Percentiles rank a stretch among this genome's conserved stretches.
Conservation (phyloP, 2,888 invertebrate genomes). For the Aleiodes leptofemur region DNA sequence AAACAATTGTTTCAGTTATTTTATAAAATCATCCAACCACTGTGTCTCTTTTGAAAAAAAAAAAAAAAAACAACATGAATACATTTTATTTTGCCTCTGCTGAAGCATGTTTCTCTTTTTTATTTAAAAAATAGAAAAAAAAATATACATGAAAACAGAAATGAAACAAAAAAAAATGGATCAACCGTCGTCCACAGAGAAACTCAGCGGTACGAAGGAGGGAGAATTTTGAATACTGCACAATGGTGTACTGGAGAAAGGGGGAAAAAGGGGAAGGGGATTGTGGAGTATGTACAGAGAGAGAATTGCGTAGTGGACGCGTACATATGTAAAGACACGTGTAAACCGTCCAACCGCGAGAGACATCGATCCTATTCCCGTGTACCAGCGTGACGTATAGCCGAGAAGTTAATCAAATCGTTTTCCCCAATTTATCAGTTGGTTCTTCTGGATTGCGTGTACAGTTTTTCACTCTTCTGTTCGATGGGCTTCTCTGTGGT, state of each 20-base stretch:
- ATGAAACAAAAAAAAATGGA: slow-evolving; percentile 2
- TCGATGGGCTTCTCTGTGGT: no score
- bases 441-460: slow-evolving; percentile 24
- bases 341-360: slow-evolving; percentile 61
- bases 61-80: not conserved
- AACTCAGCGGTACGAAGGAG: slow-evolving; percentile 2
- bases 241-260: not conserved
- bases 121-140: slow-evolving; percentile 5
- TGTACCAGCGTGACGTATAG: slow-evolving; percentile 60
- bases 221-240: slow-evolving; percentile 29
- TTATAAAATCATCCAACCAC: slow-evolving; percentile 2
- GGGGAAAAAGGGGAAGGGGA: slow-evolving; percentile 12
- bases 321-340: slow-evolving; percentile 59
- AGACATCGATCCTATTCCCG: slow-evolving; percentile 55
- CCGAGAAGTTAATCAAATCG: slow-evolving; percentile 67
- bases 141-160: not conserved
- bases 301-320: slow-evolving; percentile 36
- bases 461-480: slow-evolving; percentile 1
- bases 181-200: slow-evolving; percentile 28
- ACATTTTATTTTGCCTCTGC: slow-evolving; percentile 2
- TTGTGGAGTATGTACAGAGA: slow-evolving; percentile 2
- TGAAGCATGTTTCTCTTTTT: slow-evolving; percentile 17
- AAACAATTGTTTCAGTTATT: slow-evolving; percentile 11
- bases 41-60: slow-evolving; percentile 5
- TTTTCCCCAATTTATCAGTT: slow-evolving; percentile 64